Base-by-base conservation (phyloP, 2,888 invertebrate species). In the Isotomurus palustris region DNA sequence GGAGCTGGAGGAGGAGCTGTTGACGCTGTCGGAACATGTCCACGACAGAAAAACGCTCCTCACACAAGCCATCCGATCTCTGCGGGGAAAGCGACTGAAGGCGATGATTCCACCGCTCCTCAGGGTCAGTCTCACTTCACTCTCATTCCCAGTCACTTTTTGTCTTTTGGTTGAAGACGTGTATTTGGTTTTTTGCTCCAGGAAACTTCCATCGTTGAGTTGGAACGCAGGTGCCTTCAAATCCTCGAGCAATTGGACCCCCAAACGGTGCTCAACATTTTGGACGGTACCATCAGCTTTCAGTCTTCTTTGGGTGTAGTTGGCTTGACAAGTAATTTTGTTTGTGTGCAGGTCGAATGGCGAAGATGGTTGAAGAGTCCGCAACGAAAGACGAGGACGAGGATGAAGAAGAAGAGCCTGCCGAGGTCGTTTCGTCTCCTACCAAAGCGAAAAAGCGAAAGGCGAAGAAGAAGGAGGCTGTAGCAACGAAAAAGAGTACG, bases 71-170 rank as follows among this genome's bases (percentile, higher is more conserved):
- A 76, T 78, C 57, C 66, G 72, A 24, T 73, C 75, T 53, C 72
- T 77, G 5, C 71, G 73, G 43, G 75, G 74, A 22, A 71, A 73
- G 25, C 75, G 76, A 56, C 71, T 78, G 21, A 72, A 74, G 44
- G 72, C 75, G 21, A 75, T 77, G 68, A 69, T 78, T 45, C 78
- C 78, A 4, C 76, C 76, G 25, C 68, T 75, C 21, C 71, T 78
- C 3, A 76, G 75, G 75, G 78, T 77, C 59, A 47, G 8, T 40
- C 40, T 40, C 19, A 22, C 21, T 6, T 22, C 22, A 12, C 12
- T 38, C 19, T 38, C 6, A 38, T n/a, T 38, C 38, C 5, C 17
- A 38, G 17, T 38, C 19, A 5, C 5, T 38, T 17, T 8, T 38
- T 38, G 6, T n/a, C 5, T 14, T 38, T 14, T 32, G 32, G 32